Base-by-base conservation (phyloP, 2,797 vertebrate species). In the Eulemur mongoz region DNA sequence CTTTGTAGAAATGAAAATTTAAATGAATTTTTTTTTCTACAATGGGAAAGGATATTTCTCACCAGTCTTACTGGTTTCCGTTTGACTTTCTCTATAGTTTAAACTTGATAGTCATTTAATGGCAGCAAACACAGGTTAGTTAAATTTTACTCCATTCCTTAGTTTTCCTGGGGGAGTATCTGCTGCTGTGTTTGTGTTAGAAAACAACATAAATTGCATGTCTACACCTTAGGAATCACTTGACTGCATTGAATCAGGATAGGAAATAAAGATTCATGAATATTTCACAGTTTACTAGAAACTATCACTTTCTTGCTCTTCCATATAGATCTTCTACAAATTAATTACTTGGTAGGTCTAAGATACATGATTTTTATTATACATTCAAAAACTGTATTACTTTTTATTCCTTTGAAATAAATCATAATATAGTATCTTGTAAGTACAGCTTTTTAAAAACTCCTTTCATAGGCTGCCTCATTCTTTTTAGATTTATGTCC, bases 391-490 rank as follows among this genome's bases (percentile, higher is more conserved):
- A 95, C 84, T 97, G 91, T 96, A 97, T 98, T 72, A 45, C 91
- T 96, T 98, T 97, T 98, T 95, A 97, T 96, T 97, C 94, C 89
- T 98, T 98, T 98, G 91, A 98, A 97, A 95, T 97, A 97, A 97
- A 98, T 98, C 76, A 95, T 61, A 95, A 83, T 97, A 50, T n/a
- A 84, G 63, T 95, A 38, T 95, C 70, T 93, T 97, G 4, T 94
- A 97, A 95, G 81, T 93, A 85, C 81, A 76, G 80, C 45, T 88
- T 95, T 75, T 63, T 52, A 86, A 83, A 95, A 93, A 82, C 78
- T 83, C 94, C 97, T 96, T 98, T 98, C 92, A 70, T 97, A 97
- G 96, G 76, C 88, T 96, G 67, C 95, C 97, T 98, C 13, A 97
- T 98, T 93, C 81, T 50, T 95, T 98, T 98, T 76, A 97, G 96